Percentiles rank a stretch among this genome's conserved stretches.
Evolutionary conservation across 2,113 vertebrate genomes (phyloP).

Genomic region (Prolemur simus): DNA sequence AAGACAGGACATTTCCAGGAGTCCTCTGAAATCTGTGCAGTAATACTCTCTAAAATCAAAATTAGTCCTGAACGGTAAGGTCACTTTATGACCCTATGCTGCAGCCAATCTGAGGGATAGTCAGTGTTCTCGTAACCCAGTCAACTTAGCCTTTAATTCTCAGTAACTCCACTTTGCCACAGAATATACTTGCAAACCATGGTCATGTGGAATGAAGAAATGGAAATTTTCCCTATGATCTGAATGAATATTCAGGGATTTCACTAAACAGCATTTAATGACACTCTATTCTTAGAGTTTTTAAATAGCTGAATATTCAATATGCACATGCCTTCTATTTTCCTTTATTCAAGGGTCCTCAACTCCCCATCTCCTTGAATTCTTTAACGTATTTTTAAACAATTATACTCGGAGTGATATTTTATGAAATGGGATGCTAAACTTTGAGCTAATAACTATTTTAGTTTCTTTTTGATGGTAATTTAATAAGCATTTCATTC

Average conservation of each 20-base stretch:
- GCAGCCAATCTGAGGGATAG: slow-evolving; percentile 33
- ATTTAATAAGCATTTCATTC: slow-evolving; percentile 74
- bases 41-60: slow-evolving; percentile 61
- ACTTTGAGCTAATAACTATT: slow-evolving; percentile 70
- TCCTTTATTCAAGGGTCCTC: slow-evolving; percentile 67
- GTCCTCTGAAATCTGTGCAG: slow-evolving; percentile 65
- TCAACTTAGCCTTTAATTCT: slow-evolving; percentile 17
- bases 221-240: slow-evolving; percentile 54
- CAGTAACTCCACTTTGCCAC: background rate
- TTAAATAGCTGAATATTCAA: slow-evolving; percentile 75
- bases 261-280: slow-evolving; percentile 71
- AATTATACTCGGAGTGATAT: slow-evolving; percentile 70
- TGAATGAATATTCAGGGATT: slow-evolving; percentile 78
- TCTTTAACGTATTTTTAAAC: slow-evolving; percentile 74
- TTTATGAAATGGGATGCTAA: slow-evolving; percentile 67
- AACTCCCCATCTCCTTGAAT: slow-evolving; percentile 60
- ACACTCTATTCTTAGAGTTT: slow-evolving; percentile 65
- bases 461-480: slow-evolving; percentile 64
- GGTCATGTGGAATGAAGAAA: slow-evolving; percentile 59
- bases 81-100: slow-evolving; percentile 32
- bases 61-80: background rate
- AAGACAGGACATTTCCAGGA: slow-evolving; percentile 27
- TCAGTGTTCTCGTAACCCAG: slow-evolving; percentile 29
- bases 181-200: background rate
- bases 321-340: slow-evolving; percentile 69